Percentiles rank a stretch among this genome's conserved stretches.
These are phyloP conservation scores for Andricus quercusramuli DNA, from an alignment of 2,888 invertebrate genomes.

Conservation along the genomic window DNA sequence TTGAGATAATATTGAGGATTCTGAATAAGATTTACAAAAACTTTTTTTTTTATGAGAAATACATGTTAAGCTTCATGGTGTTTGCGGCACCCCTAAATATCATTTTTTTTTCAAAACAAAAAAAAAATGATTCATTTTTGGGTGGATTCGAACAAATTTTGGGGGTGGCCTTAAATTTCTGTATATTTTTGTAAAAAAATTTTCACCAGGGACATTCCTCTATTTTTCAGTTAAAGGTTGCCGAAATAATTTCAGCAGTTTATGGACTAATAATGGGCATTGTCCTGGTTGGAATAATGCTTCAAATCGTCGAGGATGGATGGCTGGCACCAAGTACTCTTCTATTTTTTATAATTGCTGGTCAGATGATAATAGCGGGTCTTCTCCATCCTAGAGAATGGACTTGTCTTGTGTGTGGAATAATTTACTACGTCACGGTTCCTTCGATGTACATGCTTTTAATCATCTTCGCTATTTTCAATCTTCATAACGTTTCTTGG, in stretches of 20 bases:
- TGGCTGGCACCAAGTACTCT: slow-evolving; percentile 90
- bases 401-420: slow-evolving; percentile 86
- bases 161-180: no score
- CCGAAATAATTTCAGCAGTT: slow-evolving; percentile 87
- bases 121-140: no score
- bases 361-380: slow-evolving; percentile 81
- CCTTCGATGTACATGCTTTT: slow-evolving; percentile 97
- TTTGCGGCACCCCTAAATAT: no score
- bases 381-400: slow-evolving; percentile 90
- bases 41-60: no score
- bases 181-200: no score
- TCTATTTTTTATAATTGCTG: slow-evolving; percentile 88
- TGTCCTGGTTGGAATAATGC: slow-evolving; percentile 88
- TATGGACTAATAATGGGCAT: slow-evolving; percentile 94
- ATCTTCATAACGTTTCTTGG: slow-evolving; percentile 96
- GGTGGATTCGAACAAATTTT: no score
- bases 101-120: no score
- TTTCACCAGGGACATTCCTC: neutral
- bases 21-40: no score
- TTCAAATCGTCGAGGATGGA: slow-evolving; percentile 90
- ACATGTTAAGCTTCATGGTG: no score
- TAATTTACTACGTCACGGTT: slow-evolving; percentile 93
- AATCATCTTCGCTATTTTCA: slow-evolving; percentile 94
- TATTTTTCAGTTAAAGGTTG: slow-evolving; percentile 83
- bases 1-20: no score